These are phyloP conservation scores for Argynnis bischoffii DNA, from an alignment of 2,888 invertebrate genomes.

Conservation along the genomic window DNA sequence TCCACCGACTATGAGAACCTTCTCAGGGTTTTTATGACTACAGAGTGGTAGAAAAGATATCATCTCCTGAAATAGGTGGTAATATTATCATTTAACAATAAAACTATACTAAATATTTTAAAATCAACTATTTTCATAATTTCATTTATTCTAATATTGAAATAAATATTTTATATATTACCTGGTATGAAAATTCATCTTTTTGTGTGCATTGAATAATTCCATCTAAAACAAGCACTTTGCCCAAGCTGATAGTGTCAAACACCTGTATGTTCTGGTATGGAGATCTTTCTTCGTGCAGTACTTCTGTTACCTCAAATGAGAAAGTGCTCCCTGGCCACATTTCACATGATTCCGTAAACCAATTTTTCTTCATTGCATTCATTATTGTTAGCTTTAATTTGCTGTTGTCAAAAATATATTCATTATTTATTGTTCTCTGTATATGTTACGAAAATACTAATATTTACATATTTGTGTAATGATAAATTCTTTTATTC, in stretches of 20 bases:
- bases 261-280: slow-evolving; percentile 93
- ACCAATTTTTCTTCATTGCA: slow-evolving; percentile 91
- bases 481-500: too few species aligned
- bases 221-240: slow-evolving; percentile 94
- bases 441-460: too few species aligned
- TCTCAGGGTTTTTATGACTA: slow-evolving; percentile 94
- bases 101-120: too few species aligned
- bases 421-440: too few species aligned
- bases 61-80: slow-evolving; percentile 87
- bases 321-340: slow-evolving; percentile 97
- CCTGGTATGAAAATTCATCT: slow-evolving; percentile 98
- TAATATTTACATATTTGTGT: too few species aligned
- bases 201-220: slow-evolving; percentile 98
- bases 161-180: slow-evolving; percentile 39
- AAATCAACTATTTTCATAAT: too few species aligned
- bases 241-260: slow-evolving; percentile 91
- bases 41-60: slow-evolving; percentile 96
- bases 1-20: slow-evolving; percentile 97
- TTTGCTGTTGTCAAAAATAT: background rate
- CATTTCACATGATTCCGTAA: slow-evolving; percentile 93
- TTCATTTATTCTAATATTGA: background rate
- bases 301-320: slow-evolving; percentile 89
- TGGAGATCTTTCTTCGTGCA: slow-evolving; percentile 89
- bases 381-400: slow-evolving; percentile 80
- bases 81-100: too few species aligned